Conservation (phyloP, 1,140 invertebrate species). For the Drosophila littoralis region DNA sequence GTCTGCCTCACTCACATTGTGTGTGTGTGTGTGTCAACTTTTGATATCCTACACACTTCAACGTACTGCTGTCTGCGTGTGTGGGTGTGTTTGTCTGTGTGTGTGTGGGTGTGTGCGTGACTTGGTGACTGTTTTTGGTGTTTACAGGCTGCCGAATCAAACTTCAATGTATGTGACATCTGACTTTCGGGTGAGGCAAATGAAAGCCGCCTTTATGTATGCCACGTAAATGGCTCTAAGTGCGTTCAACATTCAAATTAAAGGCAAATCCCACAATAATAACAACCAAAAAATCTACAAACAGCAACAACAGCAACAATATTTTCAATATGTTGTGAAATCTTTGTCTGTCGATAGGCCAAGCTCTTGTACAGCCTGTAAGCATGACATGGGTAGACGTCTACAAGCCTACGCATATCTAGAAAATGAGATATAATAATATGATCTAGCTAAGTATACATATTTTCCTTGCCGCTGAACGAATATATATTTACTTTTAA, state of each 20-base stretch:
- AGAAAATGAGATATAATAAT: too few species aligned
- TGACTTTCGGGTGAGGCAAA: constrained; percentile 35
- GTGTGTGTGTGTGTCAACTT: constrained; percentile 38
- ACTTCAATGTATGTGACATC: constrained; percentile 59
- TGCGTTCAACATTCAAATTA: constrained; percentile 47
- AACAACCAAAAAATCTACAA: not conserved
- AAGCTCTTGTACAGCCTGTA: not conserved
- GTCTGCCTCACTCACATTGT: not conserved
- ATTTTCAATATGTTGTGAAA: constrained; percentile 4
- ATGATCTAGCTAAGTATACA: too few species aligned
- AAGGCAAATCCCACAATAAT: constrained; percentile 8
- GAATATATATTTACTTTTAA: too few species aligned
- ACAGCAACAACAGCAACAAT: not conserved
- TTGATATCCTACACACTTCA: not conserved
- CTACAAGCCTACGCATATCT: too few species aligned
- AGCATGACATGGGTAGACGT: too few species aligned
- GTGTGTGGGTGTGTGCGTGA: constrained; percentile 45
- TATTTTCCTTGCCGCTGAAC: too few species aligned
- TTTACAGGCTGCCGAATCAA: constrained; percentile 60
- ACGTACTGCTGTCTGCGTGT: not conserved
- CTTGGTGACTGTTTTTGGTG: constrained; percentile 60
- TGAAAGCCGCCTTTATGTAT: constrained; percentile 31
- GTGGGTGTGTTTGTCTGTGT: constrained; percentile 46
- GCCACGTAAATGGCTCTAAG: constrained; percentile 45
- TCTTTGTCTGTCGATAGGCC: constrained; percentile 14